Evolutionary conservation across 2,113 vertebrate genomes (phyloP).

Genomic region (Pavo muticus): DNA sequence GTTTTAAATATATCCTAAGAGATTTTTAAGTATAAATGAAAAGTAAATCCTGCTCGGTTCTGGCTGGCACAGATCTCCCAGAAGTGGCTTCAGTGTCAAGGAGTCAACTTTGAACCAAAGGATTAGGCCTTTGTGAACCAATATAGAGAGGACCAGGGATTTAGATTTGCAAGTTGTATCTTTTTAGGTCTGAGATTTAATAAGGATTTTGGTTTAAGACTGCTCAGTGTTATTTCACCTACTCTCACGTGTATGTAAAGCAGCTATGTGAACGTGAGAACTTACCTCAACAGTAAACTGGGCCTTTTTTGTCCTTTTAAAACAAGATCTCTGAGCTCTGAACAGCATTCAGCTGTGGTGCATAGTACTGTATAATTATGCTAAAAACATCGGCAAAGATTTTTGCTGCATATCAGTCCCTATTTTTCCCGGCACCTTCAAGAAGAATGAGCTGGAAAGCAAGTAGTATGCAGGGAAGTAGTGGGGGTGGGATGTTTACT

Average conservation of each 20-base stretch:
- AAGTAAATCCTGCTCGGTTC: slow-evolving; percentile 17
- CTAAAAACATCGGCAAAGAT: neutral
- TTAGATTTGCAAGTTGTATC: neutral
- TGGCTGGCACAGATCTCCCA: neutral
- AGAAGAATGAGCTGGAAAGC: neutral
- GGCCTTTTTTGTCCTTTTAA: neutral
- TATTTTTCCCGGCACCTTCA: neutral
- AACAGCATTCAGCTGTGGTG: neutral
- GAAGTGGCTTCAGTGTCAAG: neutral
- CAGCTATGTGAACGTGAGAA: fast-evolving
- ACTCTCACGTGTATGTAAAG: neutral
- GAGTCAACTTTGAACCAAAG: neutral
- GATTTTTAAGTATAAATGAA: slow-evolving; percentile 63
- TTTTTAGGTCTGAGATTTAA: neutral
- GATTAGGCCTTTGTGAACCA: neutral
- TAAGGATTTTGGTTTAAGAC: neutral
- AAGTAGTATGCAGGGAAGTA: neutral
- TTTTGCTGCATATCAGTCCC: fast-evolving
- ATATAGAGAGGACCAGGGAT: neutral
- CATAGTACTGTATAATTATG: neutral
- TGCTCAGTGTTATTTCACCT: neutral
- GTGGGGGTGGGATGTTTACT: neutral
- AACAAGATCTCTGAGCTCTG: neutral
- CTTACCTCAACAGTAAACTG: neutral
- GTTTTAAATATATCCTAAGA: slow-evolving; percentile 72